These are phyloP conservation scores for Pantherophis guttatus DNA, from an alignment of 2,113 vertebrate species.

Conservation along the genomic window DNA sequence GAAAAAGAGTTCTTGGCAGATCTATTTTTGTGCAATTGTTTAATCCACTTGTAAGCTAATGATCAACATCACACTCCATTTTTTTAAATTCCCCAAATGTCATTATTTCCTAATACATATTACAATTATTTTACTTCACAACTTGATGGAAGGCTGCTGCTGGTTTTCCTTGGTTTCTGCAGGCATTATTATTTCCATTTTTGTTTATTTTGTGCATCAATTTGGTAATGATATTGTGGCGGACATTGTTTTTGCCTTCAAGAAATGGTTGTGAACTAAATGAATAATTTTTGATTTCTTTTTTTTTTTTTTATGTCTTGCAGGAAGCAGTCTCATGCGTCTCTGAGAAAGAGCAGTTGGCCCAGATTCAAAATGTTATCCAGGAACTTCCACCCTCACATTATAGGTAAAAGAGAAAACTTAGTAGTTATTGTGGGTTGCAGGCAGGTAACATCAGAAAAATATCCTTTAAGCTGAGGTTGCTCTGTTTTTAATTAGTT, in stretches of 20 bases:
- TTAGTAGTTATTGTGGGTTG: background rate
- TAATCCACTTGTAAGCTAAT: background rate
- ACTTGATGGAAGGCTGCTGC: background rate
- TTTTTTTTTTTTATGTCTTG: background rate
- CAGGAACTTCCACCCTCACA: constrained; percentile 88
- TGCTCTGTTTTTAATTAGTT: background rate
- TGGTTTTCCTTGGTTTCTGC: background rate
- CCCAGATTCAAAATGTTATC: constrained; percentile 85
- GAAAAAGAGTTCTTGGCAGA: background rate
- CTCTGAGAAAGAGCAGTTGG: constrained; percentile 82
- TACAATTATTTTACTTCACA: background rate
- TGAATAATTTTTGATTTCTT: background rate
- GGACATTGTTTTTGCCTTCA: background rate
- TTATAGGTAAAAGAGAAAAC: constrained; percentile 79
- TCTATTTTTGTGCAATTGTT: background rate
- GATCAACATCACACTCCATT: background rate
- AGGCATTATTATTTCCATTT: background rate
- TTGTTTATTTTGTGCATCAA: background rate
- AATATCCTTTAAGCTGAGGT: background rate
- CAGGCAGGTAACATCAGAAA: background rate
- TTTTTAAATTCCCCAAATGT: background rate
- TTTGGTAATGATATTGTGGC: background rate
- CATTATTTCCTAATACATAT: background rate
- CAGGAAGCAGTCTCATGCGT: constrained; percentile 81
- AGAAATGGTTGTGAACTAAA: background rate